phyloP scores from a whole-genome alignment of 2,888 invertebrate genomes.

The Arge pagana region DNA sequence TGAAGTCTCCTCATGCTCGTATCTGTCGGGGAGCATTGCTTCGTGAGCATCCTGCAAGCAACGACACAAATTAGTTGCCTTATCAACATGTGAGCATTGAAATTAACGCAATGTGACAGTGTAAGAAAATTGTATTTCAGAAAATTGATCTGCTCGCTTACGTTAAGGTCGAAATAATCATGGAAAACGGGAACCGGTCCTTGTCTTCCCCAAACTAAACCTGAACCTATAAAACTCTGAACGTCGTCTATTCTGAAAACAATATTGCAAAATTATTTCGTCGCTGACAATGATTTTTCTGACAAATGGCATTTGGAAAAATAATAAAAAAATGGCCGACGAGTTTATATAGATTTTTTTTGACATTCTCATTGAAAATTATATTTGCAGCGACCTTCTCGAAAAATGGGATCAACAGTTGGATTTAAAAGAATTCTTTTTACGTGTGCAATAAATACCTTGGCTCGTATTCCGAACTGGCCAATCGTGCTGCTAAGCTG shows the following conservation, averaged over 20 bases:
- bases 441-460: too few relatives aligned
- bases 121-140: not conserved
- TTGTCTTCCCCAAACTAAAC: conserved; percentile 46
- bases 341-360: too few relatives aligned
- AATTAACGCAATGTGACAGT: not conserved
- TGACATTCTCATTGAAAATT: too few relatives aligned
- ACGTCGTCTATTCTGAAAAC: conserved; percentile 45
- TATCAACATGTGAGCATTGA: not conserved
- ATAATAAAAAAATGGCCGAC: too few relatives aligned
- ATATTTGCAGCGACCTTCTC: too few relatives aligned
- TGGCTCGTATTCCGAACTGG: conserved; percentile 44
- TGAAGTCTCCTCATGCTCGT: conserved; percentile 25
- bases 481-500: conserved; percentile 48
- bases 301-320: too few relatives aligned
- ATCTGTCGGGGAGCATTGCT: conserved; percentile 34
- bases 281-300: too few relatives aligned
- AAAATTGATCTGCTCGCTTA: conserved; percentile 21
- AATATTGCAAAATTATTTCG: too few relatives aligned
- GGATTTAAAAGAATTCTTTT: too few relatives aligned
- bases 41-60: conserved; percentile 39
- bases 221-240: conserved; percentile 44
- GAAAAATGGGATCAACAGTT: too few relatives aligned
- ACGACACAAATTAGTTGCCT: conserved; percentile 5
- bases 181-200: conserved; percentile 37
- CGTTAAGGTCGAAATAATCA: conserved; percentile 42